phyloP scores from a whole-genome alignment of 1,140 invertebrate species.

The Chlorops oryzae region DNA sequence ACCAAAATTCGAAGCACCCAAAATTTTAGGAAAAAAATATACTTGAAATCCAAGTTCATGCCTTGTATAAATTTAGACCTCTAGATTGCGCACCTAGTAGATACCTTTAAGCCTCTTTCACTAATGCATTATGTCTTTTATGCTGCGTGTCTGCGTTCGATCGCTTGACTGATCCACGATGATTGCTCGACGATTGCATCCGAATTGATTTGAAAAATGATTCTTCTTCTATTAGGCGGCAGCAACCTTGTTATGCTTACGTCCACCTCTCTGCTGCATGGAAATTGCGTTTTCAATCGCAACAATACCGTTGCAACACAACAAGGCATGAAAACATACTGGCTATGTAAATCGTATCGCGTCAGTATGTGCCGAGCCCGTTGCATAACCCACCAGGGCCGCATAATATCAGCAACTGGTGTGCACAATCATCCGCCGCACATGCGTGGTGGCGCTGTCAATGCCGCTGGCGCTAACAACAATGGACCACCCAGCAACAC shows the following conservation, averaged over 20 bases:
- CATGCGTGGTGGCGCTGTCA: slow-evolving; percentile 24
- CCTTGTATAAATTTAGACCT: too few relatives aligned
- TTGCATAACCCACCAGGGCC: slow-evolving; percentile 45
- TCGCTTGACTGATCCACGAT: too few relatives aligned
- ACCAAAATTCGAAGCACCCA: too few relatives aligned
- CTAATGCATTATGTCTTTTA: too few relatives aligned
- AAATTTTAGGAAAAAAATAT: too few relatives aligned
- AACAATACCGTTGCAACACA: slow-evolving; percentile 48
- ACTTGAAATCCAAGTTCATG: too few relatives aligned
- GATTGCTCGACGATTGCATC: too few relatives aligned
- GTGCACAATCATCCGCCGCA: slow-evolving; percentile 46
- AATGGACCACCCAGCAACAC: slow-evolving; percentile 9
- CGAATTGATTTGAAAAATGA: background rate
- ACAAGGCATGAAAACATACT: slow-evolving; percentile 49
- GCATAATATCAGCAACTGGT: slow-evolving; percentile 45
- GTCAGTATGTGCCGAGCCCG: slow-evolving; percentile 47
- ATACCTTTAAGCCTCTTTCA: too few relatives aligned
- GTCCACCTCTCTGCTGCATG: slow-evolving; percentile 46
- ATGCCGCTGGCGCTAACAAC: background rate
- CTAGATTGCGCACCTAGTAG: too few relatives aligned
- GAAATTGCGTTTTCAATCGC: slow-evolving; percentile 46
- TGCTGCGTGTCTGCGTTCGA: too few relatives aligned
- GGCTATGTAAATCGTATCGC: slow-evolving; percentile 47
- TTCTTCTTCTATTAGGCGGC: slow-evolving; percentile 27
- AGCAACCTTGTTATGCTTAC: slow-evolving; percentile 47